Conservation (phyloP, 2,797 vertebrate species). For the Fringilla coelebs region DNA sequence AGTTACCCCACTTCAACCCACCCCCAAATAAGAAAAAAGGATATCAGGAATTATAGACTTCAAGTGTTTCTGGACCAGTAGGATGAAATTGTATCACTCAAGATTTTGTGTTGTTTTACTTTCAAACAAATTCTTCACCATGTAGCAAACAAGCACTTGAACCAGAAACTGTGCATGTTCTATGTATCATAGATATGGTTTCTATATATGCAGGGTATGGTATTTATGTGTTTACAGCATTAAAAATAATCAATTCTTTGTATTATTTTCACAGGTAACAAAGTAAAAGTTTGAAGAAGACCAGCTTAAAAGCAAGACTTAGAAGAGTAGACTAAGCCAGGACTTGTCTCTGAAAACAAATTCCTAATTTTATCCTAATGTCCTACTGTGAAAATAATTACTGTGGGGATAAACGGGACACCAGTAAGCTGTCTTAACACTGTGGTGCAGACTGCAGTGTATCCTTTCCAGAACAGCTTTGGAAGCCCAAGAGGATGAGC, state of each 20-base stretch:
- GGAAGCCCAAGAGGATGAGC: background rate
- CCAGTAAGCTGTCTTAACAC: background rate
- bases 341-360: background rate
- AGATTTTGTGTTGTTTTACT: background rate
- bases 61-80: background rate
- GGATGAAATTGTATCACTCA: background rate
- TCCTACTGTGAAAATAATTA: background rate
- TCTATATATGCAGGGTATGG: background rate
- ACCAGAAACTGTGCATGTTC: background rate
- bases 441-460: background rate
- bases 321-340: background rate
- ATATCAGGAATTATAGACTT: background rate
- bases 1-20: rapidly evolving
- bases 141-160: background rate
- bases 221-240: background rate
- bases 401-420: rapidly evolving
- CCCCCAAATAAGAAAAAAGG: rapidly evolving
- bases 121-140: background rate
- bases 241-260: background rate
- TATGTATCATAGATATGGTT: background rate
- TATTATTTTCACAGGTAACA: background rate
- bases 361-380: background rate
- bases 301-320: background rate
- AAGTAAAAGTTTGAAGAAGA: background rate
- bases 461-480: background rate